Evolutionary conservation across 2,888 invertebrate species (phyloP).

Genomic region (Hydroisotoma schaefferi): DNA sequence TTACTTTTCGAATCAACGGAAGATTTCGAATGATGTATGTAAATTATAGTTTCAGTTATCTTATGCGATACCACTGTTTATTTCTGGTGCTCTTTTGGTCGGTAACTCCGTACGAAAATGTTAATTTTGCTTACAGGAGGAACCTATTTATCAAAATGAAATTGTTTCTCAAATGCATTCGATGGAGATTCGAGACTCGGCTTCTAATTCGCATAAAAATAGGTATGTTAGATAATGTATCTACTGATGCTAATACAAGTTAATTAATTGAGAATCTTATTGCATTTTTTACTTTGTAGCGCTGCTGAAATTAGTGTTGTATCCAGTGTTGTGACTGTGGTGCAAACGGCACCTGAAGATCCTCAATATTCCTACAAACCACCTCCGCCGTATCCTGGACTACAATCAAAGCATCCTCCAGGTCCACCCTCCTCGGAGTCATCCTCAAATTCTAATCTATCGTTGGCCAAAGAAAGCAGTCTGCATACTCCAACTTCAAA

Average conservation of each 20-base stretch:
- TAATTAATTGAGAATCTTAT: no score
- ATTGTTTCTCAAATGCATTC: slow-evolving; percentile 48
- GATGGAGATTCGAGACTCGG: slow-evolving; percentile 44
- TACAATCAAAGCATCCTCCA: background rate
- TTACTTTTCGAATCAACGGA: slow-evolving; percentile 3
- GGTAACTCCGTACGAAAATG: no score
- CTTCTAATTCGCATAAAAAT: slow-evolving; percentile 36
- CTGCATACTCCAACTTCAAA: background rate
- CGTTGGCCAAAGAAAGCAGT: background rate
- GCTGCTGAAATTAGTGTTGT: slow-evolving; percentile 5
- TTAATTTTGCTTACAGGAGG: no score
- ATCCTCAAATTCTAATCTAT: background rate
- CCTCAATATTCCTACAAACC: slow-evolving; percentile 68
- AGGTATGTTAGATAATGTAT: no score
- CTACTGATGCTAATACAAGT: no score
- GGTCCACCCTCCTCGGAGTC: background rate
- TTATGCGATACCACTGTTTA: background rate
- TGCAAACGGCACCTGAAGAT: slow-evolving; percentile 46
- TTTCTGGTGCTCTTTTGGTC: slow-evolving; percentile 4
- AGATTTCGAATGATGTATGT: background rate
- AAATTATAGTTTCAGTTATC: background rate
- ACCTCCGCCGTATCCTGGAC: slow-evolving; percentile 75
- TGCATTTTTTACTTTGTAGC: no score
- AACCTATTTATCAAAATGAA: slow-evolving; percentile 48
- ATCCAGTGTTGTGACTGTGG: slow-evolving; percentile 3